These are phyloP conservation scores for Neodiprion fabricii DNA, from an alignment of 1,140 invertebrate species.

Conservation along the genomic window DNA sequence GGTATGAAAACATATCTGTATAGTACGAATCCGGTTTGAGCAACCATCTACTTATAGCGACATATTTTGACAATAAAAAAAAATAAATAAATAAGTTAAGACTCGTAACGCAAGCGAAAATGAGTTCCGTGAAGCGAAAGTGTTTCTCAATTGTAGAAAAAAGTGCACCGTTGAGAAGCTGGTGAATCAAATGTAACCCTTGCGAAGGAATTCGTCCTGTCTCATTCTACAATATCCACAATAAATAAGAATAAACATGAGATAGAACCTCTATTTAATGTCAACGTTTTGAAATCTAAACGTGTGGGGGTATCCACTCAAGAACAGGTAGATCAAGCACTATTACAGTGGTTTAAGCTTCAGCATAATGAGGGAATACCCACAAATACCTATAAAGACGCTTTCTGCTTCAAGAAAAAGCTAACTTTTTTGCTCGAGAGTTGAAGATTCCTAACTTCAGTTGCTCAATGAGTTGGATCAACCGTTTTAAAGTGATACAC, in stretches of 20 bases:
- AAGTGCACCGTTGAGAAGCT: constrained; percentile 39
- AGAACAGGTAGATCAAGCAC: constrained; percentile 41
- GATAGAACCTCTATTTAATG: constrained; percentile 36
- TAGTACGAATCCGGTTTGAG: no score
- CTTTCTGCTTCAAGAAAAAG: constrained; percentile 36
- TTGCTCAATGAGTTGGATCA: constrained; percentile 32
- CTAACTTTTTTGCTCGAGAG: constrained; percentile 30
- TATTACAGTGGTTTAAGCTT: constrained; percentile 34
- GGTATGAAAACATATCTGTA: constrained; percentile 11
- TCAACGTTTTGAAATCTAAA: constrained; percentile 44
- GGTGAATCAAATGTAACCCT: constrained; percentile 37
- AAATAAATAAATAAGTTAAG: constrained; percentile 15
- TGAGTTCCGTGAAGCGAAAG: constrained; percentile 20
- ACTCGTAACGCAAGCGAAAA: constrained; percentile 21
- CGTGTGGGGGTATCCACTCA: constrained; percentile 39
- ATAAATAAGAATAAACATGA: constrained; percentile 35
- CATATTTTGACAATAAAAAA: constrained; percentile 20
- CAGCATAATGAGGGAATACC: constrained; percentile 21
- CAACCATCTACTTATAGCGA: neutral
- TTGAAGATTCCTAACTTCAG: constrained; percentile 21
- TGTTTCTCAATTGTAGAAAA: constrained; percentile 39
- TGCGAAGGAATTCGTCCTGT: constrained; percentile 39
- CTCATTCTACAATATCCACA: constrained; percentile 36
- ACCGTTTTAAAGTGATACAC: constrained; percentile 32
- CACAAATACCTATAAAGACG: constrained; percentile 32